phyloP scores from a whole-genome alignment of 2,888 invertebrate species.

The Euphydryas editha region DNA sequence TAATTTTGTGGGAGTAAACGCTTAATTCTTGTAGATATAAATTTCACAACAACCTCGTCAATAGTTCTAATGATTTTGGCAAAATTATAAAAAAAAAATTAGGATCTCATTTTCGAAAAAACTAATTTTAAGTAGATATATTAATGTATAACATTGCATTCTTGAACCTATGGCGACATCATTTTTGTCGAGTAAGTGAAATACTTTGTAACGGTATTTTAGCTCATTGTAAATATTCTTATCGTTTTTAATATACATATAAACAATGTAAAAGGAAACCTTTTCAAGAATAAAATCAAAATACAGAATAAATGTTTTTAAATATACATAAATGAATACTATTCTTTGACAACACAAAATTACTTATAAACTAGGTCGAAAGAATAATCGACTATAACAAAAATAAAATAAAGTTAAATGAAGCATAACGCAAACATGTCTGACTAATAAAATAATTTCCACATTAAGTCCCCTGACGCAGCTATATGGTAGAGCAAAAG shows the following conservation, averaged over 20 bases:
- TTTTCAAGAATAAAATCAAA: neutral
- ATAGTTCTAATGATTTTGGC: too few relatives aligned
- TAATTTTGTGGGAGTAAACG: too few relatives aligned
- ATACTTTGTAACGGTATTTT: too few relatives aligned
- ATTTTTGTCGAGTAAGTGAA: too few relatives aligned
- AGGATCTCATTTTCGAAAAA: too few relatives aligned
- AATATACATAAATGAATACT: neutral
- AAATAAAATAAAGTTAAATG: constrained; percentile 35
- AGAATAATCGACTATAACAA: constrained; percentile 8
- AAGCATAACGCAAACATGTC: constrained; percentile 44
- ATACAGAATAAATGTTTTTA: neutral
- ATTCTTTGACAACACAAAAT: neutral
- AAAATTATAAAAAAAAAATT: too few relatives aligned
- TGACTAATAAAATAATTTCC: constrained; percentile 48
- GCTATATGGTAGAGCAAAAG: constrained; percentile 61
- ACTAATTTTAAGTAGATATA: neutral
- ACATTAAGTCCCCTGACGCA: constrained; percentile 55
- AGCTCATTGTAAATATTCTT: neutral
- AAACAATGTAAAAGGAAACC: neutral
- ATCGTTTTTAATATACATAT: neutral
- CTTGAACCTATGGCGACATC: too few relatives aligned
- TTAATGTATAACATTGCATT: too few relatives aligned
- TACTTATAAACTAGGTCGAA: constrained; percentile 3
- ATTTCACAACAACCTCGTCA: too few relatives aligned
- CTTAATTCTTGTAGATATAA: too few relatives aligned